Percentiles rank a stretch among this genome's conserved stretches.
These are phyloP conservation scores for Dolichomitus sp. DNA, from an alignment of 2,888 invertebrate genomes.

Conservation along the genomic window DNA sequence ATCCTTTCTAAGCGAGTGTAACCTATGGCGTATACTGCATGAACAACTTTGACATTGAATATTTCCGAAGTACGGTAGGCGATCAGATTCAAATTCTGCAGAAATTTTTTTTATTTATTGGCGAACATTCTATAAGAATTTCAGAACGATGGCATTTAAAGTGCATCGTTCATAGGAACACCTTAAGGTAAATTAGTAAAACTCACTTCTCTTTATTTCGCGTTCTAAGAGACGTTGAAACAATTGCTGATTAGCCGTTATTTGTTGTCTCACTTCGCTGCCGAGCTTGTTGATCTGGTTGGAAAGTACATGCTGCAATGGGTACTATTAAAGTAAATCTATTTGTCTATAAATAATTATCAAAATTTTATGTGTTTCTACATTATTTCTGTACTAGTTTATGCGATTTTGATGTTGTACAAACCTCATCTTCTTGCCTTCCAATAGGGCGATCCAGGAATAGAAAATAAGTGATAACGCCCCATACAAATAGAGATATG, in stretches of 20 bases:
- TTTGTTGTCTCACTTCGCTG: constrained; percentile 77
- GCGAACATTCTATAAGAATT: no score
- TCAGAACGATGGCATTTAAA: no score
- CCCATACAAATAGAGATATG: constrained; percentile 87
- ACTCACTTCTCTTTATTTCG: constrained; percentile 75
- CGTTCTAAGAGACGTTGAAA: constrained; percentile 74
- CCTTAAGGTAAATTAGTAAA: neutral
- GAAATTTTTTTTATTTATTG: no score
- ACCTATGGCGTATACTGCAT: no score
- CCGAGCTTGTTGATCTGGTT: constrained; percentile 79
- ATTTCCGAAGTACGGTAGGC: no score
- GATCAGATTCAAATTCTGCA: no score
- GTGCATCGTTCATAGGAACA: no score
- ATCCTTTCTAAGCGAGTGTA: no score
- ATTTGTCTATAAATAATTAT: neutral
- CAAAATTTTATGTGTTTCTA: neutral
- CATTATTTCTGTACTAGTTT: neutral
- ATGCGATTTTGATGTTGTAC: constrained; percentile 17
- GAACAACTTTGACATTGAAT: no score
- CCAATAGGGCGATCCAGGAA: constrained; percentile 86
- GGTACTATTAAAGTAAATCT: constrained; percentile 25
- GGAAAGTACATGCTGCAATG: constrained; percentile 75
- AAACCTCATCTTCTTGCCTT: constrained; percentile 80
- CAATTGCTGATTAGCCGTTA: constrained; percentile 77
- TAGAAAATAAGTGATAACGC: constrained; percentile 87